Conservation (phyloP, 2,888 invertebrate genomes). For the Schizaphis graminum region DNA sequence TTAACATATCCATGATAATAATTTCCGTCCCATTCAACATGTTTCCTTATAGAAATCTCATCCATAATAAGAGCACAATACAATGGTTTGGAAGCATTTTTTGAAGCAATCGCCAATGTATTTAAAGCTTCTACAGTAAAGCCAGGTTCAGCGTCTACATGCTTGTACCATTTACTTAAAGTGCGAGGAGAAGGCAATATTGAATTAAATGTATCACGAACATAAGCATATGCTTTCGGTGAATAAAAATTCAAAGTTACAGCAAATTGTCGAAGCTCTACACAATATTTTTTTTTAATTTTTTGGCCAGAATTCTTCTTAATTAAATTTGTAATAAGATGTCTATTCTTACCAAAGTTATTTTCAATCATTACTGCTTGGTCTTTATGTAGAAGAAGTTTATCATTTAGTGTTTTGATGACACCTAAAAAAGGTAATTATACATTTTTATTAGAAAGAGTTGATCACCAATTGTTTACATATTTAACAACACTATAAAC, state of each 20-base stretch:
- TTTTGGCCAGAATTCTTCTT: too few species aligned
- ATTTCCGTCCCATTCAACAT: neutral
- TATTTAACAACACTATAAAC: neutral
- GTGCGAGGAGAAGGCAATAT: too few species aligned
- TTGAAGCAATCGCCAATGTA: too few species aligned
- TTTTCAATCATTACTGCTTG: neutral
- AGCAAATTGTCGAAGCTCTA: too few species aligned
- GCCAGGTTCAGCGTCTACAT: too few species aligned
- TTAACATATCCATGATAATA: constrained; percentile 3
- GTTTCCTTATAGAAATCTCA: constrained; percentile 28
- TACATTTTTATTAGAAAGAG: neutral
- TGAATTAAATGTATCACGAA: too few species aligned
- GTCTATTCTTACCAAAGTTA: neutral
- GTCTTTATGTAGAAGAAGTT: neutral
- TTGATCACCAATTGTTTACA: neutral
- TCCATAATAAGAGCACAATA: constrained; percentile 24
- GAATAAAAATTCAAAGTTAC: too few species aligned
- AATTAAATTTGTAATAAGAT: constrained; percentile 11
- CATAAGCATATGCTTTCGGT: too few species aligned
- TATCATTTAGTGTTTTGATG: neutral
- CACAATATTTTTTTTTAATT: too few species aligned
- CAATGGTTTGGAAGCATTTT: neutral
- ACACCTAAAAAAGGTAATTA: neutral
- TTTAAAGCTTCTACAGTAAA: too few species aligned
- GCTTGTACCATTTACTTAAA: too few species aligned